A percentile compares a stretch with the other conserved stretches of the same genome.
Evolutionary conservation across 2,113 vertebrate species (phyloP).

Genomic region (Kryptolebias marmoratus): DNA sequence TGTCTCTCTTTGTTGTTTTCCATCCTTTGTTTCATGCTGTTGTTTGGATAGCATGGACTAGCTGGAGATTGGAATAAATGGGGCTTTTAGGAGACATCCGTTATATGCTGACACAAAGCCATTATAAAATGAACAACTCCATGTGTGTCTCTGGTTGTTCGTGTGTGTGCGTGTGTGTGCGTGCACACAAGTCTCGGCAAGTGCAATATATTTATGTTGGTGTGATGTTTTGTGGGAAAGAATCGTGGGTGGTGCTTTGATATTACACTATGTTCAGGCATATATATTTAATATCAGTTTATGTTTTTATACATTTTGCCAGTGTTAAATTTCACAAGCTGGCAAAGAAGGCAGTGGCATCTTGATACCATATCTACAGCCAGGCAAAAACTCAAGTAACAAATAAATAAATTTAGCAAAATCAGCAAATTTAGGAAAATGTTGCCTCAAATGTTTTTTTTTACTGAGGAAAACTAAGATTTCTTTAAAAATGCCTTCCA

Average conservation of each 20-base stretch:
- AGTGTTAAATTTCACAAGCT: neutral
- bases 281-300: slow-evolving; percentile 17
- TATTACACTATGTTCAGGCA: slow-evolving; percentile 12
- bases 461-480: no score
- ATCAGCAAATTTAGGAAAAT: neutral
- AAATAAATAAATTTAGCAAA: neutral
- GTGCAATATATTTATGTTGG: slow-evolving; percentile 39
- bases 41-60: slow-evolving; percentile 73
- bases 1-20: slow-evolving; percentile 74
- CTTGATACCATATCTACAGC: neutral
- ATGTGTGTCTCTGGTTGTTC: slow-evolving; percentile 33
- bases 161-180: slow-evolving; percentile 24
- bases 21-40: slow-evolving; percentile 73
- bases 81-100: slow-evolving; percentile 73
- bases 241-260: slow-evolving; percentile 37
- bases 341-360: neutral
- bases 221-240: slow-evolving; percentile 30
- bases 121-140: slow-evolving; percentile 74
- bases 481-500: no score
- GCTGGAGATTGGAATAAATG: slow-evolving; percentile 81
- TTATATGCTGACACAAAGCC: slow-evolving; percentile 78
- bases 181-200: slow-evolving; percentile 2
- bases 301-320: neutral
- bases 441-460: neutral
- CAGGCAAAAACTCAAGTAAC: neutral